Evolutionary conservation across 1,140 invertebrate species (phyloP), one percentile per base, ranked within the genome.

Genomic region (Proales similis): DNA sequence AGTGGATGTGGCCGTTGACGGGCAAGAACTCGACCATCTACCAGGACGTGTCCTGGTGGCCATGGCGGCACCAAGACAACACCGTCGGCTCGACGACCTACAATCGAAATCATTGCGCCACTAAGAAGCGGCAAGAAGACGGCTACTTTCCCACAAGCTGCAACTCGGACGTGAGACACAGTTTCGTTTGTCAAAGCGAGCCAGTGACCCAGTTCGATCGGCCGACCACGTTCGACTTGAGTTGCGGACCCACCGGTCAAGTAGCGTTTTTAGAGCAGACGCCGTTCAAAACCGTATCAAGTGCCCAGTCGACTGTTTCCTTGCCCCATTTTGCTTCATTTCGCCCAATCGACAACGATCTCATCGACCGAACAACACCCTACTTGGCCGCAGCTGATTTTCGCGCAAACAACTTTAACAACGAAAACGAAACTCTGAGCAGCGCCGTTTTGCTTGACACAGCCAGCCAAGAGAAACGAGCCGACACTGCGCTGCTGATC

Each of bases 1-100:
- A 57, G 22, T 57, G 51, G 51, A 57, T 57, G 51, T 57, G 51
- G 51, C 45, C 51, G 0, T n/a, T n/a, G n/a, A n/a, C n/a, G n/a
- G n/a, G n/a, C n/a, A 42, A 42, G 26, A 57, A 57, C 5, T 42
- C 51, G 33, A 57, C 51, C 6, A 42, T 57, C 17, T 57, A 57
- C 36, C 39, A 57, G 29, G 51, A 57, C 36, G 45, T 57, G 33
- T 57, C 51, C 11, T 57, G 51, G 51, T 57, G 51, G 51, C 51
- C 51, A 36, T 57, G 51, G 51, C 17, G 51, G 27, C 11, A 14
- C 12, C 4, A 12, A 7, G n/a, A 4, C 24, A 14, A 39, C 11
- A 11, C 22, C 3, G 19, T 26, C 22, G 33, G 45, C 2, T 57
- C 36, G 9, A 38, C 38, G 11, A 42, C 39, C 20, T 38, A 36